Conservation (phyloP, 2,113 vertebrate genomes). For the Falco punctatus region DNA sequence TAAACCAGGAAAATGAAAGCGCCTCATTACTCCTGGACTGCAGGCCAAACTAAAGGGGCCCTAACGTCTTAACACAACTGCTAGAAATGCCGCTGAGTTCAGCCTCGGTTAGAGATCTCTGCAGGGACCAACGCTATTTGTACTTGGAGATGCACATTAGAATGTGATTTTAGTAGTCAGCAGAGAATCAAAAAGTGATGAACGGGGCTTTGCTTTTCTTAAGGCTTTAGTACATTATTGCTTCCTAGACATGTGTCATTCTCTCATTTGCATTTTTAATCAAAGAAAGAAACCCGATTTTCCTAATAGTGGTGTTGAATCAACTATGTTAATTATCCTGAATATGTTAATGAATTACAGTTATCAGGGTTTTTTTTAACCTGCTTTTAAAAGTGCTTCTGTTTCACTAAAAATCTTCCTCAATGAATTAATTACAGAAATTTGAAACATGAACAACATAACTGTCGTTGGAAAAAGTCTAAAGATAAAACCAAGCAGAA, state of each 20-base stretch:
- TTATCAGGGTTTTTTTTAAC: background rate
- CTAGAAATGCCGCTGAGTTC: background rate
- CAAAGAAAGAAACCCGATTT: background rate
- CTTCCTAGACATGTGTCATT: background rate
- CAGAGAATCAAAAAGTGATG: slow-evolving; percentile 8
- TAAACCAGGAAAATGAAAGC: background rate
- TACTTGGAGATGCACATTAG: background rate
- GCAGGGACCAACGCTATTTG: background rate
- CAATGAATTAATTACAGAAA: background rate
- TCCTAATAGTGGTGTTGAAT: background rate
- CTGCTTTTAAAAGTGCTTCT: background rate
- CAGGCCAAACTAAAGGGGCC: background rate
- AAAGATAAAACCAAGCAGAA: background rate
- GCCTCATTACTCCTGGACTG: background rate
- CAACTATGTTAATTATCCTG: background rate
- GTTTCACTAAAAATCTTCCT: background rate
- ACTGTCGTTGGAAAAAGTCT: background rate
- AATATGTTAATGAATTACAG: background rate
- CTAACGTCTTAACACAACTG: background rate
- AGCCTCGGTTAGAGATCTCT: background rate
- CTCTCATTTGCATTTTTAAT: background rate
- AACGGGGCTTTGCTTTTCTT: background rate
- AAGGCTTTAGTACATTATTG: background rate
- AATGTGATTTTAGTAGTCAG: background rate
- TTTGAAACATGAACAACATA: background rate